Conservation (phyloP, 2,888 invertebrate genomes). For the Arrhopalites spinosus region DNA sequence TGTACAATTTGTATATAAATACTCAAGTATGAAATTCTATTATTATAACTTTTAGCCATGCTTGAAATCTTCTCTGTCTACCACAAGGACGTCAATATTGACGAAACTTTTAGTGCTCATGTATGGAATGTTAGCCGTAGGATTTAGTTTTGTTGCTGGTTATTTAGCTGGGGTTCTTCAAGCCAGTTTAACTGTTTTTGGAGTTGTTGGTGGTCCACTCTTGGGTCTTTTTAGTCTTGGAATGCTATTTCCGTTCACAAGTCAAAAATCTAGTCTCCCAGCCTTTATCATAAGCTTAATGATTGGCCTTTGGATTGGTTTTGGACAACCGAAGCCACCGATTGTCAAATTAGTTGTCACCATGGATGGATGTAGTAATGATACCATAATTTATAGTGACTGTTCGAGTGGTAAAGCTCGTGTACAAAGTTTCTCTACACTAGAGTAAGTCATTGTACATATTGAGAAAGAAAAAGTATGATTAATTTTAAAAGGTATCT, state of each 20-base stretch:
- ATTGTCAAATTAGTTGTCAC: constrained; percentile 57
- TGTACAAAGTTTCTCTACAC: not conserved
- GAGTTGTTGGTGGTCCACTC: constrained; percentile 76
- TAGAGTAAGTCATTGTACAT: no score
- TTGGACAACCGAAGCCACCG: constrained; percentile 76
- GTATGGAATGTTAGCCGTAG: constrained; percentile 78
- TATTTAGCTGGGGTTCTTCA: constrained; percentile 85
- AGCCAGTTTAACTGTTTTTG: constrained; percentile 82
- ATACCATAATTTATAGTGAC: not conserved
- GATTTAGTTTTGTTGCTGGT: constrained; percentile 80
- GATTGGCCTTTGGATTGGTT: constrained; percentile 80
- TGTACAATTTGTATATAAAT: constrained; percentile 1
- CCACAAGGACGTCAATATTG: constrained; percentile 45
- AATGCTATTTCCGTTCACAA: constrained; percentile 76
- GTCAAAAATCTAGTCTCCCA: constrained; percentile 66
- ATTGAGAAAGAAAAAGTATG: no score
- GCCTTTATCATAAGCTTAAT: constrained; percentile 56
- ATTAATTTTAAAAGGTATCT: no score
- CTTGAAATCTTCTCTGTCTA: constrained; percentile 33
- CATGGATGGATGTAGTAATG: constrained; percentile 8
- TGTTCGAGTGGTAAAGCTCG: not conserved
- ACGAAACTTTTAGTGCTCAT: constrained; percentile 67
- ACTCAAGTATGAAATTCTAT: not conserved
- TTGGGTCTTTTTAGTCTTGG: constrained; percentile 83
- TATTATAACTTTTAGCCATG: constrained; percentile 46